Conservation (phyloP, 2,888 invertebrate species). For the Epistrophe eligans region DNA sequence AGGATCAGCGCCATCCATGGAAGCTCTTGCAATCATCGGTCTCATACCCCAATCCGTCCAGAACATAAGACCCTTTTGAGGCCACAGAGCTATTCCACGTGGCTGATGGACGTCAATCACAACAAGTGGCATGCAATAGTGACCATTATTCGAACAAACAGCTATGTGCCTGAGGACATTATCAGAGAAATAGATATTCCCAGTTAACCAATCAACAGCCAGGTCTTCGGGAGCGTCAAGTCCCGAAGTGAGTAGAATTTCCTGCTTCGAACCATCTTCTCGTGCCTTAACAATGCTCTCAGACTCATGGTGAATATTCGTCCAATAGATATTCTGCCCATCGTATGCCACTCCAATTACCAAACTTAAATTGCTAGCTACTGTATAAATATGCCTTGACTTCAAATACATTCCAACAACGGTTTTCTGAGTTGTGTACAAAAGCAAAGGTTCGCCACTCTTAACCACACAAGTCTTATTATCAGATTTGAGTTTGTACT, state of each 20-base stretch:
- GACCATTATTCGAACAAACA: constrained; percentile 89
- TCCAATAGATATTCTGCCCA: constrained; percentile 90
- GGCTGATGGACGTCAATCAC: constrained; percentile 87
- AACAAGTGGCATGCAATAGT: constrained; percentile 87
- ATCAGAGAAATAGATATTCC: constrained; percentile 93
- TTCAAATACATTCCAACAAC: constrained; percentile 87
- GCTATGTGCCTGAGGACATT: constrained; percentile 88
- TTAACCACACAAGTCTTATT: constrained; percentile 85
- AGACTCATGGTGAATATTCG: constrained; percentile 88
- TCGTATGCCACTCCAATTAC: constrained; percentile 89
- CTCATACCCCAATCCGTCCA: constrained; percentile 95
- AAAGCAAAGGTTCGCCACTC: constrained; percentile 87
- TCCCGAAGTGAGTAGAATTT: constrained; percentile 88
- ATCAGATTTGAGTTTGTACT: constrained; percentile 85
- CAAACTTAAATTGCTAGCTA: constrained; percentile 85
- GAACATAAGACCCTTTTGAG: constrained; percentile 91
- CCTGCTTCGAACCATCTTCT: constrained; percentile 86
- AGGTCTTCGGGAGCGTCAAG: constrained; percentile 90
- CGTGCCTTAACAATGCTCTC: constrained; percentile 89
- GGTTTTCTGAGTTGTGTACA: constrained; percentile 88
- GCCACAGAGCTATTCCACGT: constrained; percentile 89
- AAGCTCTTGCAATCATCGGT: constrained; percentile 90
- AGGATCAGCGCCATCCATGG: constrained; percentile 92
- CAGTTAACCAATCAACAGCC: constrained; percentile 91
- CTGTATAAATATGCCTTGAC: constrained; percentile 83